Conservation (phyloP, 1,140 invertebrate species). For the Pseudachorutes palmiensis region DNA sequence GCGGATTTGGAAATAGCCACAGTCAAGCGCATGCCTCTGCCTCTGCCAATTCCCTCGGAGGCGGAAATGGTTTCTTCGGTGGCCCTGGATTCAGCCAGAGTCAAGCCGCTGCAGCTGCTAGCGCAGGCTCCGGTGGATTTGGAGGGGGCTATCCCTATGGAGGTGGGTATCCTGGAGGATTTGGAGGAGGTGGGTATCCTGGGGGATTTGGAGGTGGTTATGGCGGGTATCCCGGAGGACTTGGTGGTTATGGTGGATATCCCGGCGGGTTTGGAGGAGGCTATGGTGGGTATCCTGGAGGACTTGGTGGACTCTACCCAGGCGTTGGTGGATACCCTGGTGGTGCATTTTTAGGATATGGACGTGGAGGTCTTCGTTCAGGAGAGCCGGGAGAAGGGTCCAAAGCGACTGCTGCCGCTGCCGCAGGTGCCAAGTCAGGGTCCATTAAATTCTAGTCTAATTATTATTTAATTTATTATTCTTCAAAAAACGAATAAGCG, state of each 20-base stretch:
- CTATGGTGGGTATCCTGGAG: not conserved
- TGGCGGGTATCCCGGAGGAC: not conserved
- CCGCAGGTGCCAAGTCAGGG: not conserved
- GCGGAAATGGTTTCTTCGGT: constrained; percentile 1
- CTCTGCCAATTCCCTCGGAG: not conserved
- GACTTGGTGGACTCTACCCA: not conserved
- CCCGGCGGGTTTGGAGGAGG: not conserved
- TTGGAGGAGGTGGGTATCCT: not conserved
- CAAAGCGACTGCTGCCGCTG: not conserved
- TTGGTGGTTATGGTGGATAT: not conserved
- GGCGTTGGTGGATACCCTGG: not conserved
- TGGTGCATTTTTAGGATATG: constrained; percentile 3
- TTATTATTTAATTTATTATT: not conserved
- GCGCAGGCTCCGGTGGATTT: not conserved
- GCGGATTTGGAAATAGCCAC: not conserved
- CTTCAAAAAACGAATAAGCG: not conserved
- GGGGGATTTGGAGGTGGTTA: not conserved
- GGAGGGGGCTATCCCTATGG: constrained; percentile 4
- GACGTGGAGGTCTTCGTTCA: not conserved
- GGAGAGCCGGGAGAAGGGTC: not conserved
- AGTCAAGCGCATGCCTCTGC: not conserved
- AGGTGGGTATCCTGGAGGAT: not conserved
- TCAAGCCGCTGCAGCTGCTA: not conserved
- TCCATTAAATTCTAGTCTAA: constrained; percentile 1
- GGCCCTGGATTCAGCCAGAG: not conserved